phyloP scores from a whole-genome alignment of 2,888 invertebrate species.

The Iselma pallidipennis region DNA sequence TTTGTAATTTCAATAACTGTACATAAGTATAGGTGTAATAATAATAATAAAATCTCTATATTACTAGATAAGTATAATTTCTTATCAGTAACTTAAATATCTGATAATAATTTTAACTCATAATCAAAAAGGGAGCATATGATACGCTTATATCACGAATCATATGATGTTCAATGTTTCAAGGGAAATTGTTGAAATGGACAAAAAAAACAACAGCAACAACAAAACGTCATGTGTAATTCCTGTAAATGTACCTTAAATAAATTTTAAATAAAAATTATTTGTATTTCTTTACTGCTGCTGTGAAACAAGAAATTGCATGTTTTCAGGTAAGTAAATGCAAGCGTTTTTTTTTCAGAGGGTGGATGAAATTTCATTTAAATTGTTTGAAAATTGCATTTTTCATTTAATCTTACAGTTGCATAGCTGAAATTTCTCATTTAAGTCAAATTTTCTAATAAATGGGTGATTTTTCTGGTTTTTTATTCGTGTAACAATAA shows the following conservation, averaged over 20 bases:
- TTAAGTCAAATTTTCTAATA: too few species aligned
- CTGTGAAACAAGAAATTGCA: not conserved
- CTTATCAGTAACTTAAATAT: not conserved
- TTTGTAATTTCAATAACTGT: not conserved
- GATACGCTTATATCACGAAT: slow-evolving; percentile 23
- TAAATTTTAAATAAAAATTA: slow-evolving; percentile 11
- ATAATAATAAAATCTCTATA: too few species aligned
- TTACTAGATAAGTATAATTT: too few species aligned
- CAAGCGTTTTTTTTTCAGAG: too few species aligned
- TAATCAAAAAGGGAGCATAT: slow-evolving; percentile 23
- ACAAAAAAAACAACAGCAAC: not conserved
- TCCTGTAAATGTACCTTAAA: slow-evolving; percentile 10
- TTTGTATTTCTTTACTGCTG: not conserved
- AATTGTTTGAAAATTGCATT: too few species aligned
- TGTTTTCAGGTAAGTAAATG: not conserved
- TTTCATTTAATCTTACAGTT: too few species aligned
- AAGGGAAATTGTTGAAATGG: not conserved
- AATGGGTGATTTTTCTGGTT: too few species aligned
- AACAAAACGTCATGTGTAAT: slow-evolving; percentile 11
- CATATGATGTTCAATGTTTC: slow-evolving; percentile 14
- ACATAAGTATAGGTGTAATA: not conserved
- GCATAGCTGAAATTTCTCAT: too few species aligned
- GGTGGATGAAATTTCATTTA: too few species aligned
- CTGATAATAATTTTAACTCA: not conserved
- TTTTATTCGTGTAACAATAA: too few species aligned